Base-by-base conservation (phyloP, 2,888 invertebrate species). In the Brachylomia viminalis region DNA sequence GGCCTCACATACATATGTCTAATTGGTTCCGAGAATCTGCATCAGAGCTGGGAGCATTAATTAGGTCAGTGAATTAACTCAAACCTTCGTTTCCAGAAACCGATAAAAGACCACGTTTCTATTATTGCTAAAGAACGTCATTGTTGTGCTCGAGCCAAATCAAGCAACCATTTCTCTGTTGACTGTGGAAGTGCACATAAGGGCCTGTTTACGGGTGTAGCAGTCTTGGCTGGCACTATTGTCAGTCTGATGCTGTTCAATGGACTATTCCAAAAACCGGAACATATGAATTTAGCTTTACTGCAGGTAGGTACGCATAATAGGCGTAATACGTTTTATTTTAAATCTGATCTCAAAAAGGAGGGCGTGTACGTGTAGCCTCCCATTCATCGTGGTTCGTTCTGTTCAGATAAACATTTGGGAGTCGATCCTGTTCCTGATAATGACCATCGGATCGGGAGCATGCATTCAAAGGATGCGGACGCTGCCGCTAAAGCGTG, bases 151-250 rank as follows among this genome's bases (percentile, higher is more conserved):
- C 92, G 93, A 70, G 87, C 92, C 13, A 96, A 95, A 83, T 94
- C 95, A 33, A 95, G 93, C 87, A 96, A 95, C 87, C 97, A 97
- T 88, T 97, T 97, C 92, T 97, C 97, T 1, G 97, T 98, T 62
- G 98, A 98, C 95, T 98, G 98, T 92, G 97, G 98, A 61, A 97
- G 97, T 84, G 97, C 98, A 20, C 98, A 98, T 91, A 97, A 97
- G 95, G 95, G 98, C 89, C 95, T 98, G 92, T 97, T 97, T 87
- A 92, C 95, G 93, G 97, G 98, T 8, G 97, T 98, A 67, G 95
- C 97, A 17, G 97, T 98, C 23, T 96, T 98, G 7, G 98, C 98
- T 1, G 97, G 97, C 8, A 98, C 98, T 58, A 97, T 98, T 85
- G 97, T 98, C 88, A 97, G 97, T 82, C 96, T 98, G 49, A 98